Percentiles rank a stretch among this genome's conserved stretches.
Conservation (phyloP, 2,113 vertebrate species). For the Cercocebus atys region DNA sequence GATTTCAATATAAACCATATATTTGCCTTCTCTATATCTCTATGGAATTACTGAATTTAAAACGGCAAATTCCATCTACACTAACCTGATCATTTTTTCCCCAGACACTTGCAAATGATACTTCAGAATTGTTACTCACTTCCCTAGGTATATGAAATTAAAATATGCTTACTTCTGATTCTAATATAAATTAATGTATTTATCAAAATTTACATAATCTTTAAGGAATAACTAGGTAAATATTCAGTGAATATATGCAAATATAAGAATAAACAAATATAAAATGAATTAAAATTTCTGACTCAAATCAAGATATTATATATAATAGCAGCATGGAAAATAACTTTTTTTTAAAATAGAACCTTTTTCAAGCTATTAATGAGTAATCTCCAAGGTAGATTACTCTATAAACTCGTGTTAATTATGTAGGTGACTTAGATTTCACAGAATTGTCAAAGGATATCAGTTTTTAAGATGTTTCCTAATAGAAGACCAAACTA, state of each 20-base stretch:
- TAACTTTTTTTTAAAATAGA: background rate
- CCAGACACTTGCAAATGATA: background rate
- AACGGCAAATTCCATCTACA: background rate
- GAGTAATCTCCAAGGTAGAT: background rate
- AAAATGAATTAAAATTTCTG: background rate
- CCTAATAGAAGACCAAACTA: background rate
- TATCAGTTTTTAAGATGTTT: background rate
- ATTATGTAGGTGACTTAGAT: background rate
- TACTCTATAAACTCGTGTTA: background rate
- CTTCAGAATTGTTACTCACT: constrained; percentile 19
- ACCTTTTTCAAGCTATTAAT: background rate
- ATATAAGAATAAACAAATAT: background rate
- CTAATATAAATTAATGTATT: background rate
- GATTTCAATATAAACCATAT: constrained; percentile 46
- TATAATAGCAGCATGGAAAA: background rate
- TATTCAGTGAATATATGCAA: background rate
- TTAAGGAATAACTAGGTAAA: background rate
- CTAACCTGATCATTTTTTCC: background rate
- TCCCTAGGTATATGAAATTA: constrained; percentile 14
- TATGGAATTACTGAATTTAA: constrained; percentile 33
- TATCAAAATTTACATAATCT: background rate
- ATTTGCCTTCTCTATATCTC: background rate
- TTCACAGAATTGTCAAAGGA: background rate
- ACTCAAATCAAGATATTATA: background rate
- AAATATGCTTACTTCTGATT: constrained; percentile 18